Evolutionary conservation across 2,888 invertebrate species (phyloP), one percentile per base, ranked within the genome.

Genomic region (Mylabris sibirica): DNA sequence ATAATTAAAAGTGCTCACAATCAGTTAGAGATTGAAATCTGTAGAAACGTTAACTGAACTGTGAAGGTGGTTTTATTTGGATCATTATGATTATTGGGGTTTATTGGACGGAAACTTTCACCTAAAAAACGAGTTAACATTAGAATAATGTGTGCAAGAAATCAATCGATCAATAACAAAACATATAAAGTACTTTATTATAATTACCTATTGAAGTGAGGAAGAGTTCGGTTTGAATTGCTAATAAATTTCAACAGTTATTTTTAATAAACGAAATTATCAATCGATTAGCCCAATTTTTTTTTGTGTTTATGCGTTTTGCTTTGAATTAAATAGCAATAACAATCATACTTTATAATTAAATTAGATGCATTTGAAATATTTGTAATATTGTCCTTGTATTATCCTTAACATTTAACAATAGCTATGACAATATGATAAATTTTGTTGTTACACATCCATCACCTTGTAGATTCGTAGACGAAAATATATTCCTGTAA

Each of bases 401-500:
- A 49, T 49, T 49, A 49, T 49, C 49, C 57, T 57, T 57, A 24
- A 49, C 24, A 57, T 57, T 57, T 24, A 57, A 22, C 57, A 57
- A 57, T 57, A 24, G 57, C 57, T 57, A 57, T 24, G 24, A 57
- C 24, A 57, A 57, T 24, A 24, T 24, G 11, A 24, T 57, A 14
- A 57, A 57, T 57, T 30, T 57, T n/a, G n/a, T 12, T 24, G 24
- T 11, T 2, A 14, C 24, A 17, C n/a, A 17, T 49, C 49, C 20
- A 49, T 22, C 24, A 24, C 20, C 49, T 53, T 8, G 30, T 30
- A 30, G 30, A 30, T 8, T 22, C 12, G 57, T 57, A 4, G 22
- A 57, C 14, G 24, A 24, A 57, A 57, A 57, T 57, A 57, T 2
- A 57, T 57, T 57, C 57, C 24, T 57, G 57, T 22, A 57, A 24